phyloP scores from a whole-genome alignment of 2,113 vertebrate species.

The Dendrocopos noguchii region DNA sequence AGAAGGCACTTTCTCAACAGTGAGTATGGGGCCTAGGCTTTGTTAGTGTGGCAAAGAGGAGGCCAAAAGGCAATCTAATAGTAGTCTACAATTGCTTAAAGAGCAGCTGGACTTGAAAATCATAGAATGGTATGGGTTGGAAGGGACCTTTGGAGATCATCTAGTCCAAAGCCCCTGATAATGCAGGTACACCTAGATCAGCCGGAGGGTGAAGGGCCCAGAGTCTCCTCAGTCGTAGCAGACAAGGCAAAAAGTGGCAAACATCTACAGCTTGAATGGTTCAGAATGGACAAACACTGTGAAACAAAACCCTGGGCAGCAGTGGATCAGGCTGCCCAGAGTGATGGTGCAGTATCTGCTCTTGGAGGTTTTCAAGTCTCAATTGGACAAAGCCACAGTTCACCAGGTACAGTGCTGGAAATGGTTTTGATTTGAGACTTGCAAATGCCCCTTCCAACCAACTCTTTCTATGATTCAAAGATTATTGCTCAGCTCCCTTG shows the following conservation, averaged over 20 bases:
- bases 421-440: not conserved
- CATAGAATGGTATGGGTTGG: too few relatives aligned
- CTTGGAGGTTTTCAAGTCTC: not conserved
- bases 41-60: not conserved
- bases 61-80: not conserved
- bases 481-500: not conserved
- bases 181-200: not conserved
- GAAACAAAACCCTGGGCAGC: not conserved
- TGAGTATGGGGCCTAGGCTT: not conserved
- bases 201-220: not conserved
- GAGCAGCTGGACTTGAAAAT: not conserved
- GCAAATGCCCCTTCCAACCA: not conserved
- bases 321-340: not conserved
- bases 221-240: not conserved
- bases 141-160: too few relatives aligned
- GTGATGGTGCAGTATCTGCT: not conserved
- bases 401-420: not conserved
- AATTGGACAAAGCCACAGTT: not conserved
- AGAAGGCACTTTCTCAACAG: not conserved
- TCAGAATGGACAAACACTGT: not conserved
- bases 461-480: not conserved
- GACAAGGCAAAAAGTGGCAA: not conserved
- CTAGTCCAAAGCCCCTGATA: too few relatives aligned
- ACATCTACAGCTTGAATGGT: not conserved
- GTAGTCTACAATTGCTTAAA: not conserved